Conservation (phyloP, 2,113 vertebrate genomes). For the Lynx canadensis region DNA sequence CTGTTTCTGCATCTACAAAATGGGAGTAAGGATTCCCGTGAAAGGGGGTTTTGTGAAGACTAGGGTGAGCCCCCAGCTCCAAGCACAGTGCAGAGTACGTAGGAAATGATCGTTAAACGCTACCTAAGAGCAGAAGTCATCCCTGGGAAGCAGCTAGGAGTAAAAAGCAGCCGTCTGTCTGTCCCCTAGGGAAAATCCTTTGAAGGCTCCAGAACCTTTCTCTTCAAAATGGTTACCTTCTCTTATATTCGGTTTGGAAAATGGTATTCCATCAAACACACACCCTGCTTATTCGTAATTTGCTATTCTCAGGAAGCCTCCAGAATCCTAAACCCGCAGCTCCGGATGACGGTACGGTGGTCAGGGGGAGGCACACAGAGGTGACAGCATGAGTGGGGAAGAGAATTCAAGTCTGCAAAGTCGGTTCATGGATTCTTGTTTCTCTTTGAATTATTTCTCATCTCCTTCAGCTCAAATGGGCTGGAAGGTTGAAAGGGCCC, state of each 20-base stretch:
- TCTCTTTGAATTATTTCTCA: background rate
- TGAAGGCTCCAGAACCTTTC: background rate
- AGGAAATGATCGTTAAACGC: background rate
- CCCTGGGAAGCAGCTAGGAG: rapidly evolving
- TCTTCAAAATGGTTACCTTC: background rate
- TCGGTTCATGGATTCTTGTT: background rate
- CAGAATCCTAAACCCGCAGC: background rate
- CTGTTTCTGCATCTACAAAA: background rate
- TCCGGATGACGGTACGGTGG: background rate
- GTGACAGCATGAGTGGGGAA: rapidly evolving
- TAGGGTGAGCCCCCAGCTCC: too few relatives aligned
- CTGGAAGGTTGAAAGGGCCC: background rate
- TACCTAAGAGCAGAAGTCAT: background rate
- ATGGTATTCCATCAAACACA: background rate
- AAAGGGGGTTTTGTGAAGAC: background rate
- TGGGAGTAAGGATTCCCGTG: background rate
- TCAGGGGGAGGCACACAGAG: background rate
- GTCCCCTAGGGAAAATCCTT: background rate
- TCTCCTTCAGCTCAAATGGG: background rate
- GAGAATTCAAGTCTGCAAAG: background rate
- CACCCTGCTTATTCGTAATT: background rate
- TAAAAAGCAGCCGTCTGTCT: background rate
- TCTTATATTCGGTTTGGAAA: background rate
- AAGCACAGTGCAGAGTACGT: too few relatives aligned
- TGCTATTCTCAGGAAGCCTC: background rate